Base-by-base conservation (phyloP, 1,140 invertebrate genomes). In the Drosophila takahashii region DNA sequence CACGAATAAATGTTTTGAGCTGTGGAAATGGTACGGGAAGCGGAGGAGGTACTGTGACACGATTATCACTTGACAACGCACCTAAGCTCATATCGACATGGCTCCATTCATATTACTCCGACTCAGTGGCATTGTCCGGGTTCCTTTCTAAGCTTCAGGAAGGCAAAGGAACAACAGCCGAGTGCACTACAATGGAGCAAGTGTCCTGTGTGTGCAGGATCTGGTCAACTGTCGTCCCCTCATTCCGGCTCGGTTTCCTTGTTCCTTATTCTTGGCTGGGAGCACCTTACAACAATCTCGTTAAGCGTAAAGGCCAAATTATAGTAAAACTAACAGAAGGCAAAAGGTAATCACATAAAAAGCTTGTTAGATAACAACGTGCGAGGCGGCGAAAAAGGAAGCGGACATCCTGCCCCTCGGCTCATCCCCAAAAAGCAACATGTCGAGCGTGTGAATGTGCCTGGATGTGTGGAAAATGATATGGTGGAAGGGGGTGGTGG, bases 281-380 rank as follows among this genome's bases (percentile, higher is more conserved):
- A 84, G 69, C 75, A 80, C 78, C 81, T 84, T 47, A 58, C 74
- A 86, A 87, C 83, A 86, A 75, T 79, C 83, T 86, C 83, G 83
- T 87, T 87, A 86, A 86, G 80, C 74, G 83, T 86, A 87, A 86
- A 87, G 79, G 83, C 83, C 83, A 87, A 86, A 86, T 87, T 86
- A 87, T 86, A 87, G 83, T 83, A 72, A 87, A 83, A 87, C 83
- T 87, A 86, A 87, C 83, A 87, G 83, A 79, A 81, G 79, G 75
- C 80, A 83, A 70, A 87, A 86, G 83, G 83, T 86, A 87, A 87
- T 87, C 83, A 79, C 83, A 86, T 86, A 86, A 86, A 86, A 83
- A 87, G 79, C 83, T 87, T 86, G 83, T 87, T 86, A 86, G 75
- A 76, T 81, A 86, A 86, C 81, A 86, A 81, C 72, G 65, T 76